phyloP scores from a whole-genome alignment of 2,888 invertebrate genomes.

The Trissoscelio sp. region DNA sequence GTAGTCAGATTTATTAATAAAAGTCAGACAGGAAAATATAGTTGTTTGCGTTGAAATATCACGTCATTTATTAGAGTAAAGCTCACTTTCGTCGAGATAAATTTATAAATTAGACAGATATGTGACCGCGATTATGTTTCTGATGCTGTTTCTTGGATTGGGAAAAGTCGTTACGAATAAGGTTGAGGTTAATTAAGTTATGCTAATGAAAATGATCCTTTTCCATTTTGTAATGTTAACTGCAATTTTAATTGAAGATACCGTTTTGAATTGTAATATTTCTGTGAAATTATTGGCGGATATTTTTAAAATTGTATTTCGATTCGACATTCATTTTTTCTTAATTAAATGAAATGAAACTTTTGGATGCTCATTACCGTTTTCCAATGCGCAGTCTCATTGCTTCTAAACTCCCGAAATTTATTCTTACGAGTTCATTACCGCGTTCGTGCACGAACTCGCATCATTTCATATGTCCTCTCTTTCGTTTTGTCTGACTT shows the following conservation, averaged over 20 bases:
- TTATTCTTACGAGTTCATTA: constrained; percentile 40
- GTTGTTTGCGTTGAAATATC: constrained; percentile 32
- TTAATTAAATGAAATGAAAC: constrained; percentile 21
- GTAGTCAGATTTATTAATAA: constrained; percentile 37
- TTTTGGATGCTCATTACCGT: background rate
- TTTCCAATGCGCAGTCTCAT: background rate
- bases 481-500: constrained; percentile 11
- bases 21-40: constrained; percentile 27
- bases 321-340: background rate
- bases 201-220: too few species aligned
- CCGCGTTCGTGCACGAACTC: background rate
- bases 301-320: background rate
- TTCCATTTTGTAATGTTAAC: too few species aligned
- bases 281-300: too few species aligned
- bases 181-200: too few species aligned
- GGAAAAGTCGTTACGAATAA: too few species aligned
- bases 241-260: too few species aligned
- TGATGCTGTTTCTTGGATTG: background rate
- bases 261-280: too few species aligned
- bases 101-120: constrained; percentile 16
- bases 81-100: background rate
- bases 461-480: constrained; percentile 13
- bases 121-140: background rate
- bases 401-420: constrained; percentile 7
- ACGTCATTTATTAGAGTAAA: background rate